Conservation (phyloP, 2,888 invertebrate species). For the Drosophila ustulata region DNA sequence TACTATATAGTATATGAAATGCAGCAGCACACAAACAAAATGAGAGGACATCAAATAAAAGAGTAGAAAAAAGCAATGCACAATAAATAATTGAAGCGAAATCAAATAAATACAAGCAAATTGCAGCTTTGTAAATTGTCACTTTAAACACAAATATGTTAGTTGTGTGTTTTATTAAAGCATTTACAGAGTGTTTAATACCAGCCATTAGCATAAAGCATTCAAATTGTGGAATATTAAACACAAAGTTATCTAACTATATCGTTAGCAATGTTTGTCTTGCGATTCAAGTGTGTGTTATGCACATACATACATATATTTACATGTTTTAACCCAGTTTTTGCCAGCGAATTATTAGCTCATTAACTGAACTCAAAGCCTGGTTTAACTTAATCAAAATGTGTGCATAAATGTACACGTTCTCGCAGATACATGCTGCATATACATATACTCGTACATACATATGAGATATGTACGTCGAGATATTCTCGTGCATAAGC, state of each 20-base stretch:
- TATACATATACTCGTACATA: not conserved
- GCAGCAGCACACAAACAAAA: no score
- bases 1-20: no score
- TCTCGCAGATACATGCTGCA: not conserved
- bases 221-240: not conserved
- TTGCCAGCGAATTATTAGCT: conserved; percentile 1
- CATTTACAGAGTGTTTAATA: no score
- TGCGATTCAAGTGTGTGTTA: not conserved
- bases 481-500: not conserved
- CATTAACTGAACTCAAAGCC: not conserved
- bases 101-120: no score
- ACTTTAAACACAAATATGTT: no score
- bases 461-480: not conserved
- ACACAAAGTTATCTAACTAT: not conserved
- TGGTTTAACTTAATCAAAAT: conserved; percentile 29
- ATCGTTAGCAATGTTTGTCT: conserved; percentile 1
- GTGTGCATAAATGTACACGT: not conserved
- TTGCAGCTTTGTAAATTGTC: no score
- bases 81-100: no score
- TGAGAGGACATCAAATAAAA: no score
- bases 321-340: conserved; percentile 1
- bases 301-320: conserved; percentile 1
- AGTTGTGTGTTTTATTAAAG: no score
- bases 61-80: no score
- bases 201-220: not conserved